phyloP scores from a whole-genome alignment of 1,140 invertebrate genomes.

The Drosophila bocki region DNA sequence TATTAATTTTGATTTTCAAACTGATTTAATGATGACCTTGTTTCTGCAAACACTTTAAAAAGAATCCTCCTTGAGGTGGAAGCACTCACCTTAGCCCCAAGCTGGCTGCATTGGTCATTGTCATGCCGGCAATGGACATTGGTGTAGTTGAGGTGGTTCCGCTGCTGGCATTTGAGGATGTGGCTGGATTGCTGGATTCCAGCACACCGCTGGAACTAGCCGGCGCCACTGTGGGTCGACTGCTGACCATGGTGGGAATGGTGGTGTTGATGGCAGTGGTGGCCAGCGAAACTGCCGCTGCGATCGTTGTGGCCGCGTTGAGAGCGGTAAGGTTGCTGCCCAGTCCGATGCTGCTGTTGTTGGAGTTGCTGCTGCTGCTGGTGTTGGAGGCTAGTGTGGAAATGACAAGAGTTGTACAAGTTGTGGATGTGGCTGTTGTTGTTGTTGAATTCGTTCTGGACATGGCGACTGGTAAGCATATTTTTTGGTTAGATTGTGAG shows the following conservation, averaged over 20 bases:
- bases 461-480: constrained; percentile 35
- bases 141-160: constrained; percentile 29
- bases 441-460: constrained; percentile 36
- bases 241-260: constrained; percentile 68
- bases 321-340: constrained; percentile 43
- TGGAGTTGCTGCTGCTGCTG: constrained; percentile 49
- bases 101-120: constrained; percentile 46
- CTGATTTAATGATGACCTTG: background rate
- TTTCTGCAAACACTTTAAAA: background rate
- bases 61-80: background rate
- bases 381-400: constrained; percentile 64
- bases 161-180: constrained; percentile 31
- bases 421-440: constrained; percentile 30
- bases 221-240: constrained; percentile 50
- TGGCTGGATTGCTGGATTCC: constrained; percentile 31
- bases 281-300: constrained; percentile 69
- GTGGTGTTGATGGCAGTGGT: constrained; percentile 78
- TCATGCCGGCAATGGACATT: constrained; percentile 40
- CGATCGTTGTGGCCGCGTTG: constrained; percentile 67
- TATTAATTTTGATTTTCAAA: background rate
- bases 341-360: constrained; percentile 43
- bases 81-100: constrained; percentile 59
- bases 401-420: constrained; percentile 58
- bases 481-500: constrained; percentile 54
- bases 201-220: constrained; percentile 61